Percentiles rank a stretch among this genome's conserved stretches.
Evolutionary conservation across 2,888 invertebrate genomes (phyloP).

Genomic region (Noctuana brunneofusca): DNA sequence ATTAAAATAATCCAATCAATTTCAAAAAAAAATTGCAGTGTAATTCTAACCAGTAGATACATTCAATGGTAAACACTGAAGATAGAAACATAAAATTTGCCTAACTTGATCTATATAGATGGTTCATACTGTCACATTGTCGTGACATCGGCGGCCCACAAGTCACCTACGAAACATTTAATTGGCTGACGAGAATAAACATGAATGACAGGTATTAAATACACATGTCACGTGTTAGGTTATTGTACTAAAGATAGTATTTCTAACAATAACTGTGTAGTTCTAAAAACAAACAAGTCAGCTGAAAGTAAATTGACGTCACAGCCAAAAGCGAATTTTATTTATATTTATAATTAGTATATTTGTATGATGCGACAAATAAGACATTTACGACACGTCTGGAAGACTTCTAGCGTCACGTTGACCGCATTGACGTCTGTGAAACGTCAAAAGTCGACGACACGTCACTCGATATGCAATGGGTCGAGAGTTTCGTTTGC

Average conservation of each 20-base stretch:
- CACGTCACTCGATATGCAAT: constrained; percentile 45
- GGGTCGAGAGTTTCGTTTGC: constrained; percentile 33
- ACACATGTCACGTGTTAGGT: constrained; percentile 28
- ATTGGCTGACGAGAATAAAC: constrained; percentile 29
- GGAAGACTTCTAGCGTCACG: constrained; percentile 47
- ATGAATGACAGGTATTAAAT: constrained; percentile 32
- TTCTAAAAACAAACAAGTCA: constrained; percentile 41
- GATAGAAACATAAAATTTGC: constrained; percentile 18
- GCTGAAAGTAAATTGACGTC: constrained; percentile 39
- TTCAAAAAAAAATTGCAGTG: neutral
- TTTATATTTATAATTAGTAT: constrained; percentile 39
- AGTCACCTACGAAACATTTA: constrained; percentile 30
- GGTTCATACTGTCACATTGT: too few relatives aligned
- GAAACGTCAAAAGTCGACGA: constrained; percentile 43
- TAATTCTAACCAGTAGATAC: neutral
- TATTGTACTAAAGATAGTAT: constrained; percentile 31
- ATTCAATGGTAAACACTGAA: constrained; percentile 20
- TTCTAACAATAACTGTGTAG: constrained; percentile 39
- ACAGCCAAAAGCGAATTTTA: constrained; percentile 40
- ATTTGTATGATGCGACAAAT: constrained; percentile 35
- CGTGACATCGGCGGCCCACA: constrained; percentile 16
- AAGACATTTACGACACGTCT: constrained; percentile 41
- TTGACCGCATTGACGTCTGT: constrained; percentile 50
- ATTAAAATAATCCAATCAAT: neutral
- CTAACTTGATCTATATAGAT: constrained; percentile 13